Base-by-base conservation (phyloP, 1,140 invertebrate genomes). In the Eufriesea mexicana region DNA sequence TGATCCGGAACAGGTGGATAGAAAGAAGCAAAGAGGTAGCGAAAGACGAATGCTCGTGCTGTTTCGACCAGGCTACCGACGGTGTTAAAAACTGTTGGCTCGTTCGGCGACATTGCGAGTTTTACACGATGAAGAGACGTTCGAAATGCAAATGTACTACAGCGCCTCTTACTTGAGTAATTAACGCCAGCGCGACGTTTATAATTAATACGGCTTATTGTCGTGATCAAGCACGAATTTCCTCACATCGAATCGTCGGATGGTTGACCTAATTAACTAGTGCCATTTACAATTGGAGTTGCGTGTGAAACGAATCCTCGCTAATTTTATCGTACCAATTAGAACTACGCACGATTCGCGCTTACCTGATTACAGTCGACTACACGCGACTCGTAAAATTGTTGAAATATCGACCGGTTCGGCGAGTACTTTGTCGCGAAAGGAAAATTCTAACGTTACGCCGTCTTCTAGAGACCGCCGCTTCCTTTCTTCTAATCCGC, bases 121-220 rank as follows among this genome's bases (percentile, higher is more conserved):
- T 83, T 68, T 55, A 47, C 42, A 20, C 35, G 8, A 12, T 25
- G 18, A 10, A n/a, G 42, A 28, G 57, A 8, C 10, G 23, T 57
- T n/a, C 25, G 20, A 45, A 51, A 66, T 62, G 59, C 59, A 62
- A 61, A 74, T 59, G 55, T 55, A 25, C 47, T 70, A 57, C 68
- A 23, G 66, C 74, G 49, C 18, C 67, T 62, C 55, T 75, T 71
- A 79, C 64, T 71, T 71, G 87, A 87, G 83, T 88, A 88, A 84
- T 88, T 83, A 88, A 85, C 73, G 71, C 47, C 62, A 14, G 49
- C 47, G 66, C 57, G 72, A 76, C 81, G 79, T 86, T 85, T 88
- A 80, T 87, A 88, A 88, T 87, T 88, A 88, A 86, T 85, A 85
- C 71, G 68, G 62, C 80, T 79, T 75, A 88, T 88, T 88, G 87